These are phyloP conservation scores for Chaunax sp. DNA, from an alignment of 2,797 vertebrate genomes.

Conservation along the genomic window DNA sequence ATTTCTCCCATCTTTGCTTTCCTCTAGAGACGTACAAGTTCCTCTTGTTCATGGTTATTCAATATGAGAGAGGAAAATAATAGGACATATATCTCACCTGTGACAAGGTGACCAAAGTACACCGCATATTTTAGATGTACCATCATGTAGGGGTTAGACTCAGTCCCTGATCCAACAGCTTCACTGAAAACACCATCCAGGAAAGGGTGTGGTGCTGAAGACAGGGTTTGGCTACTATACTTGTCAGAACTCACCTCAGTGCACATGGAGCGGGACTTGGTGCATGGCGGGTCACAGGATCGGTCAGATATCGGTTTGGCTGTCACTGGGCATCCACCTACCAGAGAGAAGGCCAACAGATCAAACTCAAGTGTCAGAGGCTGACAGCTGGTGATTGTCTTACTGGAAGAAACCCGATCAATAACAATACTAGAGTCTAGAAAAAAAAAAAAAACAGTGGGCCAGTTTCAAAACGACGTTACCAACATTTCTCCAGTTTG, in stretches of 20 bases:
- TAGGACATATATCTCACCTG: too few relatives aligned
- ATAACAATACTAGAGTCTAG: slow-evolving; percentile 1
- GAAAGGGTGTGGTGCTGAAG: not conserved
- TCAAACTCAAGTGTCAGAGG: slow-evolving; percentile 19
- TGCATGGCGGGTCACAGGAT: slow-evolving; percentile 94
- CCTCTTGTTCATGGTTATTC: too few relatives aligned
- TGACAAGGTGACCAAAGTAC: too few relatives aligned
- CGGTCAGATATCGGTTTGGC: slow-evolving; percentile 90
- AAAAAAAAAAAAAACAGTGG: too few relatives aligned
- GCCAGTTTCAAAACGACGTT: slow-evolving; percentile 21
- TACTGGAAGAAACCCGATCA: not conserved
- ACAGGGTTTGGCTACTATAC: not conserved
- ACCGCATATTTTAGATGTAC: slow-evolving; percentile 4
- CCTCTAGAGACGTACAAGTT: too few relatives aligned
- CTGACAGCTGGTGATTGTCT: not conserved
- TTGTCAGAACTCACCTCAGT: slow-evolving; percentile 88
- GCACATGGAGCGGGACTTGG: slow-evolving; percentile 90
- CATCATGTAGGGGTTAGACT: too few relatives aligned
- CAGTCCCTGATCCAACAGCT: not conserved
- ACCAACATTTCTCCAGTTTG: slow-evolving; percentile 7
- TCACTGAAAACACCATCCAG: not conserved
- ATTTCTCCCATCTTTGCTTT: too few relatives aligned
- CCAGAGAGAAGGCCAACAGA: slow-evolving; percentile 34
- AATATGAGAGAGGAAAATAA: too few relatives aligned
- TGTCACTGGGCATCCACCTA: slow-evolving; percentile 91